These are phyloP conservation scores for Cybosia mesomella DNA, from an alignment of 2,888 invertebrate species.

Conservation along the genomic window DNA sequence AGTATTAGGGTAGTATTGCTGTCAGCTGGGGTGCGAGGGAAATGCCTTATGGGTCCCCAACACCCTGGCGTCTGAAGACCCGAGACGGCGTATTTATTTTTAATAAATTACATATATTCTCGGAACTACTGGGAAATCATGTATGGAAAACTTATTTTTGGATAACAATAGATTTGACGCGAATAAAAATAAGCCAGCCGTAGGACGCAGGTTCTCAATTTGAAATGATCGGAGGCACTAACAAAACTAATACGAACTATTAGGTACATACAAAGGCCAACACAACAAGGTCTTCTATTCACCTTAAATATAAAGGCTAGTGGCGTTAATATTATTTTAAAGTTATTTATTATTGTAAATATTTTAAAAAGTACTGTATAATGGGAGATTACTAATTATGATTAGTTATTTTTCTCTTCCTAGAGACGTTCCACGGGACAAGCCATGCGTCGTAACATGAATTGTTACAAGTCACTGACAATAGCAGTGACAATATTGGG, in stretches of 20 bases:
- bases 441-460: conserved; percentile 5
- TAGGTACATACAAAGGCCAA: not conserved
- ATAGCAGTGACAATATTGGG: not conserved
- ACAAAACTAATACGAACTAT: not conserved
- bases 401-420: conserved; percentile 4
- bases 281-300: not conserved
- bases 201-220: not conserved
- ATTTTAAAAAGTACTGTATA: not conserved
- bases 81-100: too few species aligned
- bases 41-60: too few species aligned
- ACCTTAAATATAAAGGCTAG: not conserved
- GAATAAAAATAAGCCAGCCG: not conserved
- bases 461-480: not conserved
- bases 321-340: not conserved
- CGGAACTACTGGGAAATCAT: not conserved
- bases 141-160: not conserved
- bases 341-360: not conserved
- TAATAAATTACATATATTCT: not conserved
- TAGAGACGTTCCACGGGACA: not conserved
- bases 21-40: too few species aligned
- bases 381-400: not conserved
- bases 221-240: not conserved
- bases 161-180: not conserved
- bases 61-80: too few species aligned
- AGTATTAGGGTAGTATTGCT: too few species aligned